Base-by-base conservation (phyloP, 2,113 vertebrate species). In the Apaloderma vittatum region DNA sequence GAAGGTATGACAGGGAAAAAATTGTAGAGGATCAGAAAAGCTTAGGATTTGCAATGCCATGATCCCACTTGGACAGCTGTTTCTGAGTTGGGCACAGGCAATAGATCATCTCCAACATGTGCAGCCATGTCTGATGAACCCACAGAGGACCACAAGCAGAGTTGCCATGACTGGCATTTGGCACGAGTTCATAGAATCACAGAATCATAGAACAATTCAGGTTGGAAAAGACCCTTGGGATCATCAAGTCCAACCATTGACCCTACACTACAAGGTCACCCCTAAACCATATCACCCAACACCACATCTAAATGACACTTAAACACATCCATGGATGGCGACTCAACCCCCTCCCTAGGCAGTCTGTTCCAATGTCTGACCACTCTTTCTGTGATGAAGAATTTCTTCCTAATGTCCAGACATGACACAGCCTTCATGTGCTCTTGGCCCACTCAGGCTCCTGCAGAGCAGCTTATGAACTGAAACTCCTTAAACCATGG, bases 401-500 rank as follows among this genome's bases (percentile, higher is more conserved):
- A n/a, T n/a, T n/a, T n/a, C n/a, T n/a, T n/a, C n/a, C n/a, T n/a
- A n/a, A n/a, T n/a, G n/a, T n/a, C n/a, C n/a, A n/a, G n/a, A 10
- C 15, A 7, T 62, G 52, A 18, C 29, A 22, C 34, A 86, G 11
- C 29, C n/a, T 67, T 93, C 36, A 46, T 0, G 0, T 43, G 75
- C 36, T 30, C 17, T 57, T 46, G 58, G 48, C 16, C 32, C 0
- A 0, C 30, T 57, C 0, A 1, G 30, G 26, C 26, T 71, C 13
- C 82, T 91, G 2, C 52, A 77, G 54, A 51, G 32, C 36, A 30
- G 21, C 26, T 46, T 34, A 34, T 80, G 24, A 81, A 48, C 40
- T 62, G 32, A 29, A 76, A 73, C 24, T 77, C 27, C 43, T 90
- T 68, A 63, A 82, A 52, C 43, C 11, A 48, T 0, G 0, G 43